Base-by-base conservation (phyloP, 2,888 invertebrate genomes). In the Chrysodeixis includens region DNA sequence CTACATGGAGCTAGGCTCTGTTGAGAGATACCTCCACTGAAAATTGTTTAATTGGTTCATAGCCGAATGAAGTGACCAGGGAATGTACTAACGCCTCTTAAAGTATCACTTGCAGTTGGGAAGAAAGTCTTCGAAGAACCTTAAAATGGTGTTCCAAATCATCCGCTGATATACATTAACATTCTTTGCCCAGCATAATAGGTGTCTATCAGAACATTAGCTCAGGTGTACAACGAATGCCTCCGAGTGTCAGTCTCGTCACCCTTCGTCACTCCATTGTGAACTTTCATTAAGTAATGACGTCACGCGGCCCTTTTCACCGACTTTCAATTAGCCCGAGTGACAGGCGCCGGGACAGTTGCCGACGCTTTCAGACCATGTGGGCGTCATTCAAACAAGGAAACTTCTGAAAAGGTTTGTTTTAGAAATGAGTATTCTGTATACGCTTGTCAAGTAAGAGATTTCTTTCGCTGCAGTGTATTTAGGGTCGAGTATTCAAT, bases 291-390 rank as follows among this genome's bases (percentile, higher is more conserved):
- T 65, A 46, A 30, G 64, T 71, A 71, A 77, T 71, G 82, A 77
- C 71, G 74, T 71, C 69, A 71, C 12, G 63, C 64, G 74, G 52
- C 77, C 77, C 79, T 79, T 81, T 79, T 80, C 74, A 81, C 57
- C 35, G 69, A 69, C 66, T 79, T 79, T 81, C 79, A 79, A 79
- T 81, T 79, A 79, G 79, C 71, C 46, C 52, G 69, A 81, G 79
- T 81, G 82, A 78, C 81, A 70, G 69, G 57, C 35, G 3, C 51
- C 40, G 32, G 51, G 55, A 53, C 51, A 62, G 52, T 18, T 9
- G 61, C 16, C 20, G 44, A 62, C 30, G 49, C 44, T 61, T 71
- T 44, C 46, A 26, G 5, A 49, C 30, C 53, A 46, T 44, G 53
- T 76, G 61, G 35, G 53, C 6, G 44, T 53, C 26, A 10, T 64